Evolutionary conservation across 2,113 vertebrate genomes (phyloP).

Genomic region (Pachypanchax playfairii): DNA sequence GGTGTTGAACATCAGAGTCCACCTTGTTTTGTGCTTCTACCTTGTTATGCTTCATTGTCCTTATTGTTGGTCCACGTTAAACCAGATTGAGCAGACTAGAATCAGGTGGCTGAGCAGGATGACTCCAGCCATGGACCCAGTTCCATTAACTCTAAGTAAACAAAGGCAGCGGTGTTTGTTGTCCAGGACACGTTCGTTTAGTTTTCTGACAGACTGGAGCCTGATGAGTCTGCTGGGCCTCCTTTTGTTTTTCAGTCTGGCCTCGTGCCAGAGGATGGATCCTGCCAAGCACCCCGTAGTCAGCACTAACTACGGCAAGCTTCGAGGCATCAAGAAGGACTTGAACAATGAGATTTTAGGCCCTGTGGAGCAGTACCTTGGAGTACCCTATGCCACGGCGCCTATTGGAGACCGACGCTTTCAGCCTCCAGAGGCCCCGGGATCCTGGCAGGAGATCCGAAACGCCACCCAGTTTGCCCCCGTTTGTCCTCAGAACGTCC

Average conservation of each 20-base stretch:
- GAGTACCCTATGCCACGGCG: constrained; percentile 89
- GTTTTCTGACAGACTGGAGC: constrained; percentile 64
- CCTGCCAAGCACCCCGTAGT: constrained; percentile 83
- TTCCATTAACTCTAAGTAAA: constrained; percentile 45
- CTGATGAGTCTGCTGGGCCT: constrained; percentile 75
- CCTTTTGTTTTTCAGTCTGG: constrained; percentile 74
- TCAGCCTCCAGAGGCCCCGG: constrained; percentile 88
- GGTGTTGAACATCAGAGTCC: constrained; percentile 6
- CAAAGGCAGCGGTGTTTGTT: constrained; percentile 31
- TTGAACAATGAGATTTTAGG: constrained; percentile 93
- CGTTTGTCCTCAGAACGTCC: constrained; percentile 91
- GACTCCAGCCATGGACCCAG: constrained; percentile 50
- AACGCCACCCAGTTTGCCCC: constrained; percentile 91
- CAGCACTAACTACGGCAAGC: constrained; percentile 88
- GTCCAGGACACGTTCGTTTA: constrained; percentile 40
- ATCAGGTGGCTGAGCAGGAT: constrained; percentile 43
- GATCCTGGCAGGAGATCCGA: constrained; percentile 90
- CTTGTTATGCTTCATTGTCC: constrained; percentile 12
- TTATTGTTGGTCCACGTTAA: constrained; percentile 9
- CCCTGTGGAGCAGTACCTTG: constrained; percentile 90
- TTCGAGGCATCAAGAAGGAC: constrained; percentile 88
- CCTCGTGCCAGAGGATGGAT: constrained; percentile 81
- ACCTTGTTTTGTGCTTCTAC: constrained; percentile 16
- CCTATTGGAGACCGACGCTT: constrained; percentile 89
- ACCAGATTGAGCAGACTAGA: constrained; percentile 15